These are phyloP conservation scores for Pseudachorutes palmiensis DNA, from an alignment of 1,140 invertebrate genomes.

Conservation along the genomic window DNA sequence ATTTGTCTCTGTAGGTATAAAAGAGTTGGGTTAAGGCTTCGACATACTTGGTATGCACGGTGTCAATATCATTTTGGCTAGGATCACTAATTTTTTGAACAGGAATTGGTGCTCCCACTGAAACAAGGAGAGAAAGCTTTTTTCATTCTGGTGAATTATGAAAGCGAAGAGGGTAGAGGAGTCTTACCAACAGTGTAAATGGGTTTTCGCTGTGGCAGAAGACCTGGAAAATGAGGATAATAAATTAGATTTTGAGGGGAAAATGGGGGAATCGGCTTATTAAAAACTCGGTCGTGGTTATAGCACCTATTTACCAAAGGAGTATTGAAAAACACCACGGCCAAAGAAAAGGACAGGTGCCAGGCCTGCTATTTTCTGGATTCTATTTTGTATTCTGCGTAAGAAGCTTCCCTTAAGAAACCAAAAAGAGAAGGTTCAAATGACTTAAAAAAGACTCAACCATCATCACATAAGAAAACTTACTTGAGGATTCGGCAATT, in stretches of 20 bases:
- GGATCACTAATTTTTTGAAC: constrained; percentile 61
- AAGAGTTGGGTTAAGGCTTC: constrained; percentile 61
- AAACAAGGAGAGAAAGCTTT: constrained; percentile 39
- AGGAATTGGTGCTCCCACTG: constrained; percentile 76
- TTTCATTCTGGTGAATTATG: constrained; percentile 18
- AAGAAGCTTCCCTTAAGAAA: constrained; percentile 52
- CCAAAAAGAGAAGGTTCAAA: neutral
- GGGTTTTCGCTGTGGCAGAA: constrained; percentile 60
- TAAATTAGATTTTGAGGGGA: constrained; percentile 6
- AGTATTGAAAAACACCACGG: constrained; percentile 80
- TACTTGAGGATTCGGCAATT: constrained; percentile 57
- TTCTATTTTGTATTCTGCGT: constrained; percentile 57
- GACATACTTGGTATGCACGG: constrained; percentile 65
- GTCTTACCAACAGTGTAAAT: constrained; percentile 16
- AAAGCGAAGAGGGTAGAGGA: neutral
- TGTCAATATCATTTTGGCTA: constrained; percentile 61
- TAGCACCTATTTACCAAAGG: constrained; percentile 53
- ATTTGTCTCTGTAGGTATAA: constrained; percentile 68
- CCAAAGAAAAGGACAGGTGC: constrained; percentile 72
- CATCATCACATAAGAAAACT: neutral
- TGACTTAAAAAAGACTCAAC: neutral
- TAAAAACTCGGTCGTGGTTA: neutral
- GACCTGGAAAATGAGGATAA: neutral
- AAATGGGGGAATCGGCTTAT: neutral
- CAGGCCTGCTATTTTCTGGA: constrained; percentile 62